Base-by-base conservation (phyloP, 2,888 invertebrate species). In the Microctonus aethiopoides region DNA sequence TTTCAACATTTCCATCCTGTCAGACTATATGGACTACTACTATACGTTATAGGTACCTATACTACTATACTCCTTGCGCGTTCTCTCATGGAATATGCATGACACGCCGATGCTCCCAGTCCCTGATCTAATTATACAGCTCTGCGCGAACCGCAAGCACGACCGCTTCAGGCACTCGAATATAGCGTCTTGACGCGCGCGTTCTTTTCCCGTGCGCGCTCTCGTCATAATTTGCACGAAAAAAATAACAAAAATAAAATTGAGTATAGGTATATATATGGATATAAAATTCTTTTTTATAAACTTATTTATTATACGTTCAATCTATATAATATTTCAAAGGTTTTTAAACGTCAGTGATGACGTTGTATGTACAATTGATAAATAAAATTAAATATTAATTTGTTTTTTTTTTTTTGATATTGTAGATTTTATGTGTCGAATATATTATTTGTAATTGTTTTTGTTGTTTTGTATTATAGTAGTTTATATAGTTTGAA, bases 111-210 rank as follows among this genome's bases (percentile, higher is more conserved):
- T 84, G 79, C 77, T 73, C 75, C 79, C 78, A 80, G 80, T 80
- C 82, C 79, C 80, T 80, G 82, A 84, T 84, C 83, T 84, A 84
- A 84, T 84, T 84, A 84, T 83, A 82, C 82, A 80, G 80, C 82
- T 83, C 79, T 79, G 77, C 79, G 82, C 77, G 79, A 80, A 75
- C 71, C 75, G 61, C 76, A 72, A 70, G 68, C 69, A 68, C 72
- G 69, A 65, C 68, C 69, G 62, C 68, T 56, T 62, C 34, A 68
- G 36, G 54, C 67, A 59, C 64, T 64, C 68, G 66, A 68, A n/a
- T n/a, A 63, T 54, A 65, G 11, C 56, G 46, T 29, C 62, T 62
- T 29, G 65, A 52, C n/a, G n/a, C n/a, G n/a, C n/a, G n/a, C 63
- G 46, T 52, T 29, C 52, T 10, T 51, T 56, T 29, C 26, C 26